Base-by-base conservation (phyloP, 1,140 invertebrate species). In the Neodiprion pinetum region DNA sequence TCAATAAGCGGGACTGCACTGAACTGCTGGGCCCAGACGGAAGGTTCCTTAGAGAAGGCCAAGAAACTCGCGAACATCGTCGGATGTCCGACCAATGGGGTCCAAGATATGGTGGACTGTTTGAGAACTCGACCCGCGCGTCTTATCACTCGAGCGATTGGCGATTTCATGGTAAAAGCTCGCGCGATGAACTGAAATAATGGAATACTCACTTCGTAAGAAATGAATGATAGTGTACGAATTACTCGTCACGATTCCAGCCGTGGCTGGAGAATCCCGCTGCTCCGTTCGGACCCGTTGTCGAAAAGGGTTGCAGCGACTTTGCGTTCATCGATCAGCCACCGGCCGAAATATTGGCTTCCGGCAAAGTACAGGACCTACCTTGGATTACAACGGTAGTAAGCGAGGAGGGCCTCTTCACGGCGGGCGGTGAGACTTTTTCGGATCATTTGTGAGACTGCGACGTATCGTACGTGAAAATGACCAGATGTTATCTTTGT, bases 1-100 rank as follows among this genome's bases (percentile, higher is more conserved):
- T 92, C 95, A 0, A 91, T 94, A 86, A 96, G 95, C 81, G 96
- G 96, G 0, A 93, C 93, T 12, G 91, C 92, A 5, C 85, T 95
- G 1, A 87, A 90, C 78, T 91, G 91, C 2, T 97, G 94, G 95
- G 91, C 93, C 0, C 88, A 94, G 61, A 89, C 92, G 1, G 89
- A 93, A 80, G 91, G 93, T 61, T 88, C 94, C 0, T 83, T 90
- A 2, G 89, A 92, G 75, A 95, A 95, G 80, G 91, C 95, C 0
- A 90, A 90, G 67, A 88, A 91, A 76, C 82, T 97, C 4, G 93
- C 92, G 0, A 80, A 85, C 2, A 86, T 90, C 7, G 86, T 97
- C 1, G 94, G 94, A 76, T 97, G 95, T 83, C 91, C 92, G 0
- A 91, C 88, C 14, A 73, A 80, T 49, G 88, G 85, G 70, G 90